Evolutionary conservation across 2,888 invertebrate genomes (phyloP), one percentile per base, ranked within the genome.

Genomic region (Oligia latruncula): DNA sequence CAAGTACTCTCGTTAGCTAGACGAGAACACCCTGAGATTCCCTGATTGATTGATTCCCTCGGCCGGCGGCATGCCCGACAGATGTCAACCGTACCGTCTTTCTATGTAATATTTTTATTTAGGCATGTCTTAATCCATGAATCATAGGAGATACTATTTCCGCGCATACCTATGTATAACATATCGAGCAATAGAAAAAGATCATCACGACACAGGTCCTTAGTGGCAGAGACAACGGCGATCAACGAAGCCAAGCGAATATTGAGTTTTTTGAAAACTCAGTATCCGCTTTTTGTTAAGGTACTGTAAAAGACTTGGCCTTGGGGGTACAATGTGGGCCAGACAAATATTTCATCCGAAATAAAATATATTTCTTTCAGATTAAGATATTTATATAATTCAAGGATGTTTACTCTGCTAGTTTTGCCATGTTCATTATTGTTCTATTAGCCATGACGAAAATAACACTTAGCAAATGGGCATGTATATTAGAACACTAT

Each of bases 301-400:
- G 9, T n/a, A 67, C 5, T 20, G 52, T 43, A 4, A 35, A 29
- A 29, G 29, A 29, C 29, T 29, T 29, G 29, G 29, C 29, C 29
- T 29, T 29, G 29, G 29, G 29, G 29, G 29, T 29, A 29, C 29
- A 29, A 29, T 29, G 29, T 29, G 29, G 29, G 29, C 29, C 29
- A 29, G 29, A 29, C 29, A 29, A 29, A 29, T 29, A 29, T 29
- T 29, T 29, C 29, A 29, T 29, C 29, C 29, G 1, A 29, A 29
- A 29, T 29, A 29, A 29, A 1, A 79, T 79, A 62, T 55, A 55
- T 79, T 35, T n/a, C 35, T 46, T n/a, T 17, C 15, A 35, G 55
- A 79, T 71, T 40, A 29, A 58, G 55, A 46, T 71, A 79, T 79
- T 71, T 71, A 58, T 46, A 35, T 46, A 17, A 17, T n/a, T 17